These are phyloP conservation scores for Micropoecilia bifurca DNA, from an alignment of 2,797 vertebrate genomes.

Conservation along the genomic window DNA sequence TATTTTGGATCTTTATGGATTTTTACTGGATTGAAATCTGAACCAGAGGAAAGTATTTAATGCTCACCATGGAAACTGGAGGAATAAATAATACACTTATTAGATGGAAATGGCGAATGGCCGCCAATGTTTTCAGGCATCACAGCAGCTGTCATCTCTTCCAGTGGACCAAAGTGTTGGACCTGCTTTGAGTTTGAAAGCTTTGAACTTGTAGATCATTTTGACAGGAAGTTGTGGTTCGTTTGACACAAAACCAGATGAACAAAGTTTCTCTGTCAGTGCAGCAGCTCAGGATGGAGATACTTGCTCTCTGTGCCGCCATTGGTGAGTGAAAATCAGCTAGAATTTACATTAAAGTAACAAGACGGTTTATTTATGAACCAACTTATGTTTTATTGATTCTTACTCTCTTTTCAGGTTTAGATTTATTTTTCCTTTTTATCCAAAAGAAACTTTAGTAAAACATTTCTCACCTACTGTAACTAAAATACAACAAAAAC, in stretches of 20 bases:
- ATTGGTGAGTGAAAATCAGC: constrained; percentile 37
- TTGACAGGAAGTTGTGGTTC: constrained; percentile 16
- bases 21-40: too few species aligned
- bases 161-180: background rate
- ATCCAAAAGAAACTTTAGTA: background rate
- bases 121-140: too few species aligned
- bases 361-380: background rate
- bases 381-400: background rate
- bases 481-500: background rate
- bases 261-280: background rate
- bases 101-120: too few species aligned
- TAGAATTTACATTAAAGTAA: background rate
- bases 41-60: too few species aligned
- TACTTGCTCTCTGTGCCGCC: constrained; percentile 24
- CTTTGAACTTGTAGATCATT: background rate
- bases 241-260: background rate
- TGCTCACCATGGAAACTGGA: too few species aligned
- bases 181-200: background rate
- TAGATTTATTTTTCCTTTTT: background rate
- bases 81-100: too few species aligned
- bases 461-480: background rate
- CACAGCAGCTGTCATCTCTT: background rate
- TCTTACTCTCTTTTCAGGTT: background rate
- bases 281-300: constrained; percentile 38
- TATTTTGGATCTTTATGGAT: too few species aligned